Evolutionary conservation across 2,888 invertebrate species (phyloP).

Genomic region (Lordiphosa fenestrarum): DNA sequence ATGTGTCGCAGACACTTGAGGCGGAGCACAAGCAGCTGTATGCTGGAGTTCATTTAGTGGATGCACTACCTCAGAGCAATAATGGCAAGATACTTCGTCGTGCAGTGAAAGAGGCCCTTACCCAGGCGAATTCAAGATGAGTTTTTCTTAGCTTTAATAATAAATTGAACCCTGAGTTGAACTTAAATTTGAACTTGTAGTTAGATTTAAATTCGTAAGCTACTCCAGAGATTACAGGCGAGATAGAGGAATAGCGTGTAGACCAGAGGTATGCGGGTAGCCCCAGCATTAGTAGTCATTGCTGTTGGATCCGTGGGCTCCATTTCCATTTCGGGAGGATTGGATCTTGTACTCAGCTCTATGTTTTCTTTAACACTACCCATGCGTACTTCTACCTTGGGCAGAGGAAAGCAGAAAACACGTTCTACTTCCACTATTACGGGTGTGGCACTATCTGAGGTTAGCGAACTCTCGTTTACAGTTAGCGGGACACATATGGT

Average conservation of each 20-base stretch:
- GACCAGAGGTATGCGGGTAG: neutral
- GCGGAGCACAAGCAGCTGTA: conserved; percentile 51
- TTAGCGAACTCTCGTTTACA: conserved; percentile 57
- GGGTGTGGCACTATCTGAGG: conserved; percentile 43
- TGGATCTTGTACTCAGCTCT: conserved; percentile 20
- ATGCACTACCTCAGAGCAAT: conserved; percentile 7
- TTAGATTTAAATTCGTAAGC: conserved; percentile 20
- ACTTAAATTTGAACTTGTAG: conserved; percentile 23
- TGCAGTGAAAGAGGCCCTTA: conserved; percentile 26
- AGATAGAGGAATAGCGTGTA: conserved; percentile 23
- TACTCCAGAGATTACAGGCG: conserved; percentile 23
- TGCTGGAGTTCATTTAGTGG: conserved; percentile 51
- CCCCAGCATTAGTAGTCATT: conserved; percentile 13
- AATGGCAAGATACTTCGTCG: conserved; percentile 39
- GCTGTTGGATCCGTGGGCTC: conserved; percentile 26
- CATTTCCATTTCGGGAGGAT: conserved; percentile 10
- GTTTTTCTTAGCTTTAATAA: conserved; percentile 37
- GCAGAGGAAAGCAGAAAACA: conserved; percentile 73
- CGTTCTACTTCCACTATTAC: conserved; percentile 66
- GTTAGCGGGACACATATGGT: conserved; percentile 73
- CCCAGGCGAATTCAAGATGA: neutral
- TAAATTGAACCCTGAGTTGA: conserved; percentile 58
- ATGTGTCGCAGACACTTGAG: conserved; percentile 29
- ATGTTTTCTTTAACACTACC: conserved; percentile 33
- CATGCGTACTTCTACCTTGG: conserved; percentile 58